Evolutionary conservation across 2,888 invertebrate genomes (phyloP), one percentile per base, ranked within the genome.

Genomic region (Tyria jacobaeae): DNA sequence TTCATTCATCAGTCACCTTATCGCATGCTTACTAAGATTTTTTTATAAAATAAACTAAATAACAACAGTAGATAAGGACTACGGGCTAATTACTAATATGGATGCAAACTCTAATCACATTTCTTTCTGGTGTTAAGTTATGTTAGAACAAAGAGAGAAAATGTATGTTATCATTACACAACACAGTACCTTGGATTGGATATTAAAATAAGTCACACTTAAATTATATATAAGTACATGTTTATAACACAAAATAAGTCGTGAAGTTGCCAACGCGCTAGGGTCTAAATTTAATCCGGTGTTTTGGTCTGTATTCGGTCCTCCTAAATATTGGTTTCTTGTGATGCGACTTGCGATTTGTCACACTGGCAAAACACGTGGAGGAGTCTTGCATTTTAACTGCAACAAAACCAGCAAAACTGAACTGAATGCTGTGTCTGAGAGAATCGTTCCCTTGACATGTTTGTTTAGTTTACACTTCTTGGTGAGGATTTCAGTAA

Each of bases 371-470:
- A 7, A 31, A 44, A n/a, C 21, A 21, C 12, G 12, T 21, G 44
- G 21, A 12, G 21, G 21, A 44, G 21, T 44, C 5, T 21, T 12
- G 10, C 44, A 12, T 44, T 5, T 21, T 44, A 21, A 44, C 21
- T 12, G 44, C 44, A 44, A 21, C 44, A 44, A 44, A 44, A 44
- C 21, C 44, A 12, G 5, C 44, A 44, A 44, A 44, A 44, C 44
- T 10, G n/a, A n/a, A n/a, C n/a, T n/a, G n/a, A n/a, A n/a, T n/a
- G 21, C 44, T 21, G 44, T 3, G 21, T 21, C 21, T 44, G 21
- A 44, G 44, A 21, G 21, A 4, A 21, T 1, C 12, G 10, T 10
- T 21, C 21, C 12, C 44, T 21, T 44, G 44, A 44, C 17, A 21
- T 21, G 21, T 44, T 44, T 21, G 17, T 44, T 44, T 44, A 44